Conservation (phyloP, 1,140 invertebrate genomes). For the Venustaconcha ellipsiformis region DNA sequence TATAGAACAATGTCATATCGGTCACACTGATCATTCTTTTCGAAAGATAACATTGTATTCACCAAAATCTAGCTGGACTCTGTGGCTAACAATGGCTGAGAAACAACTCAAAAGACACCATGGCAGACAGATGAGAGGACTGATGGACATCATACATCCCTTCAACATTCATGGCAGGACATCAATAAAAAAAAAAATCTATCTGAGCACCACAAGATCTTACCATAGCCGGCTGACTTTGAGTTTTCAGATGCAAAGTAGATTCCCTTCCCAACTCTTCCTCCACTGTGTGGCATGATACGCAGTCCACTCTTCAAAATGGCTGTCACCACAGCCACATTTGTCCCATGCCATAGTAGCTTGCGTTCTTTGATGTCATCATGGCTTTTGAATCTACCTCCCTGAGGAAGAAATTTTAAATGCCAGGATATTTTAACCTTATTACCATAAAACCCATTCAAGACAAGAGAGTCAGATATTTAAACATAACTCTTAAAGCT, state of each 20-base stretch:
- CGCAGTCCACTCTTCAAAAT: slow-evolving; percentile 71
- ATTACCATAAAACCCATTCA: no score
- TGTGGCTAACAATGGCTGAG: no score
- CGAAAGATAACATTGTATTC: no score
- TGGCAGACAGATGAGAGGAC: no score
- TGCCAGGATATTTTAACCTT: no score
- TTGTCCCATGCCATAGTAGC: slow-evolving; percentile 72
- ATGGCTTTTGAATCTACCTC: slow-evolving; percentile 56
- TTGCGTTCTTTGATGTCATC: slow-evolving; percentile 65
- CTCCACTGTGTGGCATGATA: slow-evolving; percentile 72
- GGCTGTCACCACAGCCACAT: slow-evolving; percentile 71
- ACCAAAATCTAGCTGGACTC: no score
- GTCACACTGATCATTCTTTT: no score
- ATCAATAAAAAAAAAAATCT: neutral
- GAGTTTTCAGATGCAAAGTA: slow-evolving; percentile 71
- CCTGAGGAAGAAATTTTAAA: slow-evolving; percentile 31
- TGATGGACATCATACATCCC: no score
- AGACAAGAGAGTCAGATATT: no score
- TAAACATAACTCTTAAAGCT: no score
- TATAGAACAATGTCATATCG: no score
- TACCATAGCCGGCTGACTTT: slow-evolving; percentile 69
- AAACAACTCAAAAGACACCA: no score
- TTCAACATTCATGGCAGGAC: neutral
- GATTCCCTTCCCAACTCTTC: slow-evolving; percentile 70
- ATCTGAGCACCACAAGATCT: slow-evolving; percentile 8